phyloP scores from a whole-genome alignment of 2,113 vertebrate genomes.

The Butorides virescens region DNA sequence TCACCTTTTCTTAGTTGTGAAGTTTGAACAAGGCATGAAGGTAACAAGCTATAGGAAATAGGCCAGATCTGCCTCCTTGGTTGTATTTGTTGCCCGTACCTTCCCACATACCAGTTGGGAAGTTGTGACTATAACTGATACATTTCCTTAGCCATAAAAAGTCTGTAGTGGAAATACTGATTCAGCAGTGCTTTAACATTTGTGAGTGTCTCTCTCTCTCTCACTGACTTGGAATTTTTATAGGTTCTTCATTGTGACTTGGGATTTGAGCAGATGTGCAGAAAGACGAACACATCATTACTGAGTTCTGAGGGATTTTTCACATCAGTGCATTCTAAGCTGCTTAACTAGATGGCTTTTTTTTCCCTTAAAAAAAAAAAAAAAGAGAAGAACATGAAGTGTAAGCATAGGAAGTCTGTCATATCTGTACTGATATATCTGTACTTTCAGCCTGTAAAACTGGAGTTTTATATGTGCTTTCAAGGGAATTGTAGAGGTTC shows the following conservation, averaged over 20 bases:
- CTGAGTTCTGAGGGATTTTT: slow-evolving; percentile 10
- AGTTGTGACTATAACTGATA: neutral
- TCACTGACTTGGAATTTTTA: slow-evolving; percentile 7
- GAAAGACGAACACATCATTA: neutral
- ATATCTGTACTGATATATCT: neutral
- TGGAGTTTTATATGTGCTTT: neutral
- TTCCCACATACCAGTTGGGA: neutral
- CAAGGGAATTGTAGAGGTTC: neutral
- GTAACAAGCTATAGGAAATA: neutral
- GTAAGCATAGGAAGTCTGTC: neutral
- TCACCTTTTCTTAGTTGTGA: neutral
- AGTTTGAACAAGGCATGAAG: neutral
- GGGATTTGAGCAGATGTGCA: slow-evolving; percentile 14
- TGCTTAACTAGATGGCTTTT: neutral
- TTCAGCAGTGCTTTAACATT: neutral
- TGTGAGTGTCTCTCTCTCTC: neutral
- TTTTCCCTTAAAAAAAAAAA: neutral
- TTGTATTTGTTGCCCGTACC: neutral
- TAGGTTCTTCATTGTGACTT: neutral
- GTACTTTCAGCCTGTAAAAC: neutral
- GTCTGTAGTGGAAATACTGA: neutral
- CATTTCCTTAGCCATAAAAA: neutral
- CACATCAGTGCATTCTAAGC: neutral
- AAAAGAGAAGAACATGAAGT: neutral
- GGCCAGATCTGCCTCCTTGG: neutral